phyloP scores from a whole-genome alignment of 2,797 vertebrate genomes.

The Gambelia wislizenii region DNA sequence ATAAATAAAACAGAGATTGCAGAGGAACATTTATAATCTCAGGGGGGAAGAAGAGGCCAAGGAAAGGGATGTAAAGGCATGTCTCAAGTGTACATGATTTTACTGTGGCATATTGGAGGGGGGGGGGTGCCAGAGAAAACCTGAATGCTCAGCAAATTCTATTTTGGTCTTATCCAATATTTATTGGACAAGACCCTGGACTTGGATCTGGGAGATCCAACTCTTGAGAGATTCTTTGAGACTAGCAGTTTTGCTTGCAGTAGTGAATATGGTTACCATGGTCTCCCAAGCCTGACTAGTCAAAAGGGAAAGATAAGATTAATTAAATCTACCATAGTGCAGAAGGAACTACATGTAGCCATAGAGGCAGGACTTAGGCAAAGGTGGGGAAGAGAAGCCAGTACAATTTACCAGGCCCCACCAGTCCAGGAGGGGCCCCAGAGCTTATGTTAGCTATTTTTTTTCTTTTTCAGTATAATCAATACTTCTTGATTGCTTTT shows the following conservation, averaged over 20 bases:
- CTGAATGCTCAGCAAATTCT: constrained; percentile 10
- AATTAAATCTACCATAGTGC: background rate
- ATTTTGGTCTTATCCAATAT: background rate
- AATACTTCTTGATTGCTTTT: no score
- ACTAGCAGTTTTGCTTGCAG: background rate
- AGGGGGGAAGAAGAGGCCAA: constrained; percentile 43
- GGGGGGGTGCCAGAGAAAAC: background rate
- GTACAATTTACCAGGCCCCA: no score
- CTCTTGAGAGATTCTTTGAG: background rate
- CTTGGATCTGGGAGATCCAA: background rate
- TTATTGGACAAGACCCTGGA: background rate
- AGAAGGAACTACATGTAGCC: no score
- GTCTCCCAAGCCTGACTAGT: background rate
- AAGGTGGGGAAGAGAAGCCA: no score
- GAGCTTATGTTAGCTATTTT: no score
- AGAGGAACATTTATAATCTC: constrained; percentile 40
- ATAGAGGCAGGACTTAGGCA: no score
- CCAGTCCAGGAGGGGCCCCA: no score
- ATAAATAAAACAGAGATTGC: constrained; percentile 32
- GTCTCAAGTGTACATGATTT: constrained; percentile 45
- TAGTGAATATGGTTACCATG: background rate
- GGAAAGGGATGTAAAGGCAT: background rate
- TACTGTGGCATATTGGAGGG: background rate
- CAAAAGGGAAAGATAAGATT: background rate
- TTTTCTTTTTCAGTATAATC: no score